phyloP scores from a whole-genome alignment of 2,888 invertebrate genomes.

The Belgica antarctica region DNA sequence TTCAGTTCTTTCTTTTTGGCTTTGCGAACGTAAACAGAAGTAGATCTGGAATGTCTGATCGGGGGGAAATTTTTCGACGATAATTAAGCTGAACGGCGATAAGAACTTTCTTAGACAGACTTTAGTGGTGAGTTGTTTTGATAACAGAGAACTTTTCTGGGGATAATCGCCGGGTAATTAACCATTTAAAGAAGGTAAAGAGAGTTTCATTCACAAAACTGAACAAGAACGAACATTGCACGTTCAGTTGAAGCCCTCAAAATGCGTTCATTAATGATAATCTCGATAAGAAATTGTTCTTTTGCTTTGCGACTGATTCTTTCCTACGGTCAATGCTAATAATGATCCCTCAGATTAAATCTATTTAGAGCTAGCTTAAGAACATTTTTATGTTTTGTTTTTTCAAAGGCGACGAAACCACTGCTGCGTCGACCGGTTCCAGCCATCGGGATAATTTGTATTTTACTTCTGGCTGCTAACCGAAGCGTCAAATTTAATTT shows the following conservation, averaged over 20 bases:
- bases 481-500: not conserved
- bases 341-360: constrained; percentile 28
- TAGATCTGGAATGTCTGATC: not conserved
- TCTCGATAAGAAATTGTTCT: constrained; percentile 36
- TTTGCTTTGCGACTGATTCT: not conserved
- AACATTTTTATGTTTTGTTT: constrained; percentile 16
- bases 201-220: constrained; percentile 37
- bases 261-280: constrained; percentile 34
- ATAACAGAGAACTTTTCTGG: constrained; percentile 29
- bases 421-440: too few species aligned
- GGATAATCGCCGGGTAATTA: constrained; percentile 35
- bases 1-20: constrained; percentile 27
- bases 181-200: not conserved
- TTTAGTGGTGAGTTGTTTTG: constrained; percentile 41
- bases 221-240: not conserved
- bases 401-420: constrained; percentile 32
- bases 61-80: not conserved
- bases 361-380: constrained; percentile 24
- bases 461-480: not conserved
- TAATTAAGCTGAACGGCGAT: constrained; percentile 7
- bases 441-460: too few species aligned
- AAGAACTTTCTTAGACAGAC: constrained; percentile 34
- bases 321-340: not conserved
- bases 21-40: constrained; percentile 33
- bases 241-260: constrained; percentile 25